Conservation (phyloP, 2,797 vertebrate genomes). For the Eurystomus glaucurus region DNA sequence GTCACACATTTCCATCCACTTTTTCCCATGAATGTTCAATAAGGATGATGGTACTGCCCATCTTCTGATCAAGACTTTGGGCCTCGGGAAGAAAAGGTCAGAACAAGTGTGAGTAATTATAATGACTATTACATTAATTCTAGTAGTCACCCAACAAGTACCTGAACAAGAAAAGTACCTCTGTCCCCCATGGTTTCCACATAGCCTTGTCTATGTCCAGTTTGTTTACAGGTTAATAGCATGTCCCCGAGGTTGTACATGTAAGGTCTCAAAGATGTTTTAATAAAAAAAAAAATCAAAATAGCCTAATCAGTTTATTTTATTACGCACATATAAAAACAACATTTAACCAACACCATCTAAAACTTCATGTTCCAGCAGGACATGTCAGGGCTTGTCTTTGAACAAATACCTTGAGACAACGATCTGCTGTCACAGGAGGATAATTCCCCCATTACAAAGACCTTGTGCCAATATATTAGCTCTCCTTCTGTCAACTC, state of each 20-base stretch:
- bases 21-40: neutral
- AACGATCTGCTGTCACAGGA: neutral
- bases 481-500: conserved; percentile 27
- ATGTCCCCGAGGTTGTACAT: neutral
- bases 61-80: neutral
- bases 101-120: neutral
- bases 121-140: neutral
- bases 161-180: neutral
- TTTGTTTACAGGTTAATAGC: neutral
- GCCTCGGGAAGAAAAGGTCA: neutral
- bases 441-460: neutral
- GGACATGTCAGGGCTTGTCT: neutral
- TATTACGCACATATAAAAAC: neutral
- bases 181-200: neutral
- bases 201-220: neutral
- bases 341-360: neutral
- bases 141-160: neutral
- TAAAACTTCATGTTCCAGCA: neutral
- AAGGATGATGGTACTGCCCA: neutral
- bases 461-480: conserved; percentile 1
- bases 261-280: neutral
- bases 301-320: neutral
- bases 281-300: neutral
- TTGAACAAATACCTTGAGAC: conserved; percentile 23
- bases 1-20: neutral